Evolutionary conservation across 2,888 invertebrate species (phyloP).

Genomic region (Cynaeus angustus): DNA sequence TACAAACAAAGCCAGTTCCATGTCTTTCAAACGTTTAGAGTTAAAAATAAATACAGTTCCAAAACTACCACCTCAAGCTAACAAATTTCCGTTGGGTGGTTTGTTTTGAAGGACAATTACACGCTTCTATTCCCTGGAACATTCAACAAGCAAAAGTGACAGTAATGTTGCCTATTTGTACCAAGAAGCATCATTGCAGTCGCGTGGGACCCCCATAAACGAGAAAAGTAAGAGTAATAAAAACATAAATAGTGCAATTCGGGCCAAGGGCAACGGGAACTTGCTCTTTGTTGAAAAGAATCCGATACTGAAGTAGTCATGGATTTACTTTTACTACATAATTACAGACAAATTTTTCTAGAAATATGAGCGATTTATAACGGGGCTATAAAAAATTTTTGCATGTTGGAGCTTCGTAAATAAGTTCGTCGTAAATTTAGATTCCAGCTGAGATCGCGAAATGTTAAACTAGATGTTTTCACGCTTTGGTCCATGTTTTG

Average conservation of each 20-base stretch:
- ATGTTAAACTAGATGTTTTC: constrained; percentile 51
- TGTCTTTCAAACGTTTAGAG: no score
- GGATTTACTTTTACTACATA: constrained; percentile 39
- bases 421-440: constrained; percentile 40
- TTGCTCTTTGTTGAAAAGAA: constrained; percentile 19
- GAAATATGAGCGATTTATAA: no score
- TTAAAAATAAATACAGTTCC: no score
- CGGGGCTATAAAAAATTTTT: no score
- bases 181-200: constrained; percentile 31
- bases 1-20: no score
- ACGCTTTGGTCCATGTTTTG: constrained; percentile 47
- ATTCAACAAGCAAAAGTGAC: constrained; percentile 20
- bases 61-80: no score
- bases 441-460: constrained; percentile 48
- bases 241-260: constrained; percentile 57
- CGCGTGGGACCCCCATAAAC: constrained; percentile 57
- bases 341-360: constrained; percentile 1
- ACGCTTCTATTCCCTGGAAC: neutral
- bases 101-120: constrained; percentile 18
- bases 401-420: no score
- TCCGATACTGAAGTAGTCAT: constrained; percentile 24
- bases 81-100: constrained; percentile 7
- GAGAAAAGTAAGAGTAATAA: constrained; percentile 66
- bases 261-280: constrained; percentile 58
- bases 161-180: constrained; percentile 8